Conservation (phyloP, 2,888 invertebrate genomes). For the Eucera pruinosa region DNA sequence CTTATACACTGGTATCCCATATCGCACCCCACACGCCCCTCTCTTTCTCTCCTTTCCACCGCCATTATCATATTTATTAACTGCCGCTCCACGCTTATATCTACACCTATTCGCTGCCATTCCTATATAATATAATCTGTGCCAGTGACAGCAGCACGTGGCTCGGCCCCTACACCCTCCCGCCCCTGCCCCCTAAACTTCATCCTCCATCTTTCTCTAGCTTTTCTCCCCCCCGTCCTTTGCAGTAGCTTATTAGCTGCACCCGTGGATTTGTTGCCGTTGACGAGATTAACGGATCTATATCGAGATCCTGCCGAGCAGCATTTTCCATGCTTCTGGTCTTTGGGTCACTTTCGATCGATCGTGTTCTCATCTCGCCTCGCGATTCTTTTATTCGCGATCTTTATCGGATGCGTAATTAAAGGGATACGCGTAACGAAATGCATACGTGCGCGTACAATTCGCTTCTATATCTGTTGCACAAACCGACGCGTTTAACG, state of each 20-base stretch:
- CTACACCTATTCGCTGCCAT: slow-evolving; percentile 82
- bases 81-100: slow-evolving; percentile 81
- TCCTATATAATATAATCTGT: slow-evolving; percentile 83
- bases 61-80: slow-evolving; percentile 84
- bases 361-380: too few relatives aligned
- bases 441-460: too few relatives aligned
- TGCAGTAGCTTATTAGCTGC: slow-evolving; percentile 44
- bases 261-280: slow-evolving; percentile 71
- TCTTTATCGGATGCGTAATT: too few relatives aligned
- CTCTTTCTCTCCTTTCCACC: slow-evolving; percentile 66
- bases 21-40: slow-evolving; percentile 67
- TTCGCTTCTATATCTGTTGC: too few relatives aligned
- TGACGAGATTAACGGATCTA: slow-evolving; percentile 73
- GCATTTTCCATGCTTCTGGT: too few relatives aligned
- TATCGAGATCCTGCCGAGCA: too few relatives aligned
- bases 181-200: slow-evolving; percentile 37
- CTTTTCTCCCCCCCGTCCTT: slow-evolving; percentile 3
- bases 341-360: too few relatives aligned
- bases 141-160: slow-evolving; percentile 84
- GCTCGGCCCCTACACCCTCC: slow-evolving; percentile 58
- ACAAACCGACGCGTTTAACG: too few relatives aligned
- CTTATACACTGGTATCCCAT: slow-evolving; percentile 80
- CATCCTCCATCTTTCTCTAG: slow-evolving; percentile 38
- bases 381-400: too few relatives aligned
- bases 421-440: too few relatives aligned